Base-by-base conservation (phyloP, 2,797 vertebrate species). In the Acanthornis magna region DNA sequence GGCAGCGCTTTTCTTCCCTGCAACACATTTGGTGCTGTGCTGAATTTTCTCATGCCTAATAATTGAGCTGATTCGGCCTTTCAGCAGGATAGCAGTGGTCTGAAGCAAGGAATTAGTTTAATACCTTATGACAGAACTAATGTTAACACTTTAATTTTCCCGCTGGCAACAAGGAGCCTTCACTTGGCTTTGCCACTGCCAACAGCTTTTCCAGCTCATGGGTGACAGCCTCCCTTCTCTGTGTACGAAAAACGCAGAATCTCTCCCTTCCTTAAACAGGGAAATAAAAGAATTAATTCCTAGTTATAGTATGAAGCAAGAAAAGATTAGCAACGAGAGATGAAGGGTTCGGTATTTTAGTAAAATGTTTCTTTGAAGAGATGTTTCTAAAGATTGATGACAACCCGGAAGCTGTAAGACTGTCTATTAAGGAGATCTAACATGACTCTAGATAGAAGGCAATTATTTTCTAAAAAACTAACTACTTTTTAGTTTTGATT, bases 321-420 rank as follows among this genome's bases (percentile, higher is more conserved):
- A 32, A 88, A 78, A 88, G 25, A 75, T 70, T 57, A 88, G 45
- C 36, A 88, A 43, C 23, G 48, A 85, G 42, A 89, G 38, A 54
- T 67, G 78, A 91, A 73, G 66, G n/a, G 57, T 58, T 32, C 70
- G 63, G 22, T 43, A 38, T 88, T 88, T 93, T 55, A 89, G n/a
- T 63, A 51, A 94, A 88, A 65, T 29, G 12, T 73, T 95, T 91
- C 70, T 92, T 95, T 91, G 58, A 90, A 93, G 50, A 75, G 22
- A 43, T 67, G 16, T 93, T 95, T 94, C 81, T 83, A 50, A 93
- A 95, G 88, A 94, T 78, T 80, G 85, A 92, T 95, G 76, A 84
- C 62, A 89, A 32, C 45, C 84, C 83, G 60, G 29, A 74, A 89
- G 48, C 66, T 57, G 76, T 83, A 91, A 58, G n/a, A 70, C 25